Percentiles rank a stretch among this genome's conserved stretches.
Evolutionary conservation across 2,113 vertebrate species (phyloP).

Genomic region (Pterophyllum scalare): DNA sequence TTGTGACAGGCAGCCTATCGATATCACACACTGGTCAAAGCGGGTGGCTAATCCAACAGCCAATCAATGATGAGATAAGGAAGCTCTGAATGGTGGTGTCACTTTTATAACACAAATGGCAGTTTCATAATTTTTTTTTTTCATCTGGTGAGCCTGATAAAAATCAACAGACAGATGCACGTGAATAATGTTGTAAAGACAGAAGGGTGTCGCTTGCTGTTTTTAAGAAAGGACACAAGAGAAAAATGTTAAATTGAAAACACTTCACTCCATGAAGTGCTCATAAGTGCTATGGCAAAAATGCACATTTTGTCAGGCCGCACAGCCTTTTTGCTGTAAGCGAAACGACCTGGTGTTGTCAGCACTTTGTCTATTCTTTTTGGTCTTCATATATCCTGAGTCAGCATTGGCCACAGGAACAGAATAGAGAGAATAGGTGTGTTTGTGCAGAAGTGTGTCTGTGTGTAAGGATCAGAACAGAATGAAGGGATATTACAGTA

Average conservation of each 20-base stretch:
- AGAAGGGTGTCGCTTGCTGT: not conserved
- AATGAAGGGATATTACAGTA: slow-evolving; percentile 62
- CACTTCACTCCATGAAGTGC: not conserved
- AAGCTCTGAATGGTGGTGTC: slow-evolving; percentile 3
- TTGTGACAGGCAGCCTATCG: slow-evolving; percentile 58
- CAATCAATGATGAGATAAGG: slow-evolving; percentile 73
- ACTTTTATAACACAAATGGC: slow-evolving; percentile 7
- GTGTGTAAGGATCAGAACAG: slow-evolving; percentile 28
- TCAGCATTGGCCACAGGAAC: slow-evolving; percentile 62
- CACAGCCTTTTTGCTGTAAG: slow-evolving; percentile 36
- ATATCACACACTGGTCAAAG: slow-evolving; percentile 62
- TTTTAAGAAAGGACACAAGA: not conserved
- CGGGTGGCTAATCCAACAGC: slow-evolving; percentile 62
- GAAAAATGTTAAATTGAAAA: slow-evolving; percentile 12
- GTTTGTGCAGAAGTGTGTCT: slow-evolving; percentile 6
- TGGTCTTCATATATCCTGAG: slow-evolving; percentile 51
- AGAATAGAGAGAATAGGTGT: slow-evolving; percentile 22
- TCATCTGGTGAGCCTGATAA: not conserved
- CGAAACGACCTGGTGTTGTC: slow-evolving; percentile 66
- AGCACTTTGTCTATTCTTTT: slow-evolving; percentile 70
- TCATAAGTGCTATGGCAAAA: not conserved
- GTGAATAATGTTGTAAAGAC: not conserved
- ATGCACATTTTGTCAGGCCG: slow-evolving; percentile 37
- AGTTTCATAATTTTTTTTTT: slow-evolving; percentile 27
- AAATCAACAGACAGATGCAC: not conserved